Evolutionary conservation across 2,113 vertebrate genomes (phyloP).

Genomic region (Spea multiplicata): DNA sequence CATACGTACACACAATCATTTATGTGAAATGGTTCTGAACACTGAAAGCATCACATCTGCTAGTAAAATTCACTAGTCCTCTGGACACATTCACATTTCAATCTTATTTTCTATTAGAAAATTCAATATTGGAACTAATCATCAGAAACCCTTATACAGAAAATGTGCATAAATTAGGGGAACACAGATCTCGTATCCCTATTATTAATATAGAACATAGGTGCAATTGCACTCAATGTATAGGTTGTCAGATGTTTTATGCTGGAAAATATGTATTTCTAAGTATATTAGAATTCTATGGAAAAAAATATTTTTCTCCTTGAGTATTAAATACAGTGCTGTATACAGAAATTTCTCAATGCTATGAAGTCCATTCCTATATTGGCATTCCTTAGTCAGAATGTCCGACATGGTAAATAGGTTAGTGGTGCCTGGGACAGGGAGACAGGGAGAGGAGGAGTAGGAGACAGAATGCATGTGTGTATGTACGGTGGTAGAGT

Average conservation of each 20-base stretch:
- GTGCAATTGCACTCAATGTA: constrained; percentile 16
- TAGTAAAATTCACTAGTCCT: constrained; percentile 46
- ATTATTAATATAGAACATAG: constrained; percentile 11
- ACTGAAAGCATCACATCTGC: constrained; percentile 61
- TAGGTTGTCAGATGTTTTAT: background rate
- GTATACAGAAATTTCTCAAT: no score
- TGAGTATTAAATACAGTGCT: no score
- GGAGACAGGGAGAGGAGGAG: no score
- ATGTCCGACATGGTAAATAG: no score
- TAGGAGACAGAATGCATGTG: no score
- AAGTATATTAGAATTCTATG: no score
- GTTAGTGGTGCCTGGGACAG: no score
- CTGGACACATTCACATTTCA: constrained; percentile 17
- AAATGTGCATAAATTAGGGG: constrained; percentile 11
- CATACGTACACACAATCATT: constrained; percentile 58
- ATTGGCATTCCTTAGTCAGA: no score
- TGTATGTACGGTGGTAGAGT: no score
- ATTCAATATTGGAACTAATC: constrained; percentile 31
- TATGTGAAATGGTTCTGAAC: constrained; percentile 61
- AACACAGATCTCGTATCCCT: constrained; percentile 32
- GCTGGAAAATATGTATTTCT: no score
- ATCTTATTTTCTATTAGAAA: constrained; percentile 35
- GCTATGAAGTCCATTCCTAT: no score
- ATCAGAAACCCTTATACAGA: constrained; percentile 15
- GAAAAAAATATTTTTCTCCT: no score